Conservation (phyloP, 2,888 invertebrate genomes). For the Apodemia duryi region DNA sequence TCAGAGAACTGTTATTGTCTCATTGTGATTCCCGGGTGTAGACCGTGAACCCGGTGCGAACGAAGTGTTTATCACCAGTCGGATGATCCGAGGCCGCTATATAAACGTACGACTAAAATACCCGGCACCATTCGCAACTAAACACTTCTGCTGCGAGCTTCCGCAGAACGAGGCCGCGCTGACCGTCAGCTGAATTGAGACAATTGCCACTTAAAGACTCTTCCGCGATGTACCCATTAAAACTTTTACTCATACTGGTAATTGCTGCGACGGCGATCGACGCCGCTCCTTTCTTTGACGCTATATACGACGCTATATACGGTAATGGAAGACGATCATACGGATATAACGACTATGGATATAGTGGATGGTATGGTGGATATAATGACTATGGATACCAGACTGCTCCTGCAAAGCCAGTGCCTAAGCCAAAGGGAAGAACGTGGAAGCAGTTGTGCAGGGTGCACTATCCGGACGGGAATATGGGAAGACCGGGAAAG, state of each 20-base stretch:
- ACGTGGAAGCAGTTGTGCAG: constrained; percentile 85
- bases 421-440: constrained; percentile 54
- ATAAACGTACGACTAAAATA: constrained; percentile 62
- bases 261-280: constrained; percentile 45
- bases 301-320: constrained; percentile 65
- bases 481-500: constrained; percentile 63
- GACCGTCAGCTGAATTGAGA: constrained; percentile 67
- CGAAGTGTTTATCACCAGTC: constrained; percentile 60
- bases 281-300: constrained; percentile 67
- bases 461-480: constrained; percentile 81
- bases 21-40: constrained; percentile 57
- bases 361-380: constrained; percentile 39
- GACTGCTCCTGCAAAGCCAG: constrained; percentile 38
- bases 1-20: constrained; percentile 31
- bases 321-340: constrained; percentile 62
- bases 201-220: constrained; percentile 58
- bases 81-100: constrained; percentile 77
- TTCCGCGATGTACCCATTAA: constrained; percentile 65
- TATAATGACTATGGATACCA: constrained; percentile 38
- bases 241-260: constrained; percentile 41
- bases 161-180: constrained; percentile 62
- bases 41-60: constrained; percentile 71
- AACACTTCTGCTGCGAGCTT: constrained; percentile 62
- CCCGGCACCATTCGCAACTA: constrained; percentile 73
- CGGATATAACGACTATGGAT: constrained; percentile 52